Evolutionary conservation across 2,797 vertebrate species (phyloP).

Genomic region (Atherinosoma microstoma): DNA sequence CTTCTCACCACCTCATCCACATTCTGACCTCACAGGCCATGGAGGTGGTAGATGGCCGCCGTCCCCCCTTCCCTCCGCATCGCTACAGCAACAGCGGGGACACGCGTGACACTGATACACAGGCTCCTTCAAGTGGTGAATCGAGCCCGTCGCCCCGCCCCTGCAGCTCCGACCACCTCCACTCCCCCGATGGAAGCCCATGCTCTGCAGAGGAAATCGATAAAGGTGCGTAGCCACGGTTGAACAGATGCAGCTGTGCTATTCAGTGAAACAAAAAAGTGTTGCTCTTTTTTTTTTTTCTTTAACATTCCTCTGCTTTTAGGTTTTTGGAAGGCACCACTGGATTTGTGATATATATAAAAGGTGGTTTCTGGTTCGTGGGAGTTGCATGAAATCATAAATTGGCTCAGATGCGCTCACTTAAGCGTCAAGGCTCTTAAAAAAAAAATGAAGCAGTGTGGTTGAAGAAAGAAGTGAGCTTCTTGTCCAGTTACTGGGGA

Average conservation of each 20-base stretch:
- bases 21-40: conserved; percentile 82
- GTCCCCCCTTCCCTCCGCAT: conserved; percentile 91
- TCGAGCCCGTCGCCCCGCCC: conserved; percentile 89
- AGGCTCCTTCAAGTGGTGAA: conserved; percentile 92
- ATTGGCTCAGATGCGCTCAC: not conserved
- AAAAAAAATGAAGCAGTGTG: too few relatives aligned
- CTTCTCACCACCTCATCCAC: conserved; percentile 27
- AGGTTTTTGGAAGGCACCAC: not conserved
- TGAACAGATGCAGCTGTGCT: not conserved
- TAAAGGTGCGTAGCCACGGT: conserved; percentile 86
- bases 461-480: not conserved
- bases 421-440: not conserved
- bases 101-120: conserved; percentile 91
- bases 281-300: not conserved
- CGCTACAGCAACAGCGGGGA: conserved; percentile 85
- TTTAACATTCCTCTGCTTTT: not conserved
- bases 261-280: not conserved
- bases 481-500: not conserved
- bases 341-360: not conserved
- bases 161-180: conserved; percentile 87
- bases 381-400: not conserved
- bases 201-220: conserved; percentile 92
- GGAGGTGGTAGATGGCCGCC: conserved; percentile 91
- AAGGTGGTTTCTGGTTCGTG: not conserved
- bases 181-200: conserved; percentile 91